These are phyloP conservation scores for Mormoops blainvillei DNA, from an alignment of 2,113 vertebrate species.

Conservation along the genomic window DNA sequence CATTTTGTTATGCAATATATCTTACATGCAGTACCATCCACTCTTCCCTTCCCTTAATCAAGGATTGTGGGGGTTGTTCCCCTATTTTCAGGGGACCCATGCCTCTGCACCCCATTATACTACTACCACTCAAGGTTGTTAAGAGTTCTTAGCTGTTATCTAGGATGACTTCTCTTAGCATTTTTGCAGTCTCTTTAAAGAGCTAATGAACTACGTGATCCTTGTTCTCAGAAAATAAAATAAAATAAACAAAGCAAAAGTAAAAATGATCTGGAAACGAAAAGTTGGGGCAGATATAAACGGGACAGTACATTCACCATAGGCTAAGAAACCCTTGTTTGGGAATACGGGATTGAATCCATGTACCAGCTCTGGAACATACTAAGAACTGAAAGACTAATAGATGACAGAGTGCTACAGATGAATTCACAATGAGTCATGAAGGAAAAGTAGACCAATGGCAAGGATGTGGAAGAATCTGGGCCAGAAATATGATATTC, in stretches of 20 bases:
- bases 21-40: too few relatives aligned
- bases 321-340: slow-evolving; percentile 20
- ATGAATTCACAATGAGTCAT: slow-evolving; percentile 57
- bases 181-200: background rate
- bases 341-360: slow-evolving; percentile 17
- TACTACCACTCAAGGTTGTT: background rate
- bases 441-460: slow-evolving; percentile 13
- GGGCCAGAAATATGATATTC: slow-evolving; percentile 46
- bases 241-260: background rate
- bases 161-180: background rate
- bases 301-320: background rate
- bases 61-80: too few relatives aligned
- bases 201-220: background rate
- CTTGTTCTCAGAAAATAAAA: background rate
- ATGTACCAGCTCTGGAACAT: background rate
- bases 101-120: too few relatives aligned
- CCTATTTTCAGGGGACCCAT: too few relatives aligned
- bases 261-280: background rate
- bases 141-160: background rate
- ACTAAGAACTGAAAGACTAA: slow-evolving; percentile 65
- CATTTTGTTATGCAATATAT: too few relatives aligned
- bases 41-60: too few relatives aligned
- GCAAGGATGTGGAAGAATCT: background rate
- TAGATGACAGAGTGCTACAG: slow-evolving; percentile 56
- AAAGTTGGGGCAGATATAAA: background rate